Evolutionary conservation across 2,888 invertebrate species (phyloP).

Genomic region (Dryadula phaetusa): DNA sequence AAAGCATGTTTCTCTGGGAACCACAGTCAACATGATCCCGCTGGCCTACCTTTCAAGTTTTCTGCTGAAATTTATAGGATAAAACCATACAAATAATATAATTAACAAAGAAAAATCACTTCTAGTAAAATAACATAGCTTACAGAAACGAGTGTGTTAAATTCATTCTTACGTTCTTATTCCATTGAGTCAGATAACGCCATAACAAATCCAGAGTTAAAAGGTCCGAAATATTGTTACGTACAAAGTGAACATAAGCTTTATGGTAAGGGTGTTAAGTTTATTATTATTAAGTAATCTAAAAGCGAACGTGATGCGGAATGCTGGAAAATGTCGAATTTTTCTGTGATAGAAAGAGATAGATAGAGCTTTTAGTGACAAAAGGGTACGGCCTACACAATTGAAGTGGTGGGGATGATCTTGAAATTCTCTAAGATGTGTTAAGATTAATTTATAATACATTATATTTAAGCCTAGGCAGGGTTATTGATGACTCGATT

Average conservation of each 20-base stretch:
- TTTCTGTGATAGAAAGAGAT: slow-evolving; percentile 77
- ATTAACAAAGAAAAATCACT: slow-evolving; percentile 30
- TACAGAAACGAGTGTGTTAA: slow-evolving; percentile 45
- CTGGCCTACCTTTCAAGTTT: slow-evolving; percentile 79
- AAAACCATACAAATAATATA: slow-evolving; percentile 49
- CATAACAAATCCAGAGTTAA: slow-evolving; percentile 31
- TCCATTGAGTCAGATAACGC: slow-evolving; percentile 27
- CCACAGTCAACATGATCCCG: slow-evolving; percentile 67
- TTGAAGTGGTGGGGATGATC: slow-evolving; percentile 76
- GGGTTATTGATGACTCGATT: slow-evolving; percentile 40
- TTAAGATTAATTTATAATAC: slow-evolving; percentile 44
- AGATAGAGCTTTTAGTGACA: slow-evolving; percentile 74
- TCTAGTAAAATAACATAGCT: background rate
- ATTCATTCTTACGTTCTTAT: slow-evolving; percentile 40
- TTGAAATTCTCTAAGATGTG: slow-evolving; percentile 69
- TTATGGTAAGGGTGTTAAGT: slow-evolving; percentile 47
- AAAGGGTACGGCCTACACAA: slow-evolving; percentile 80
- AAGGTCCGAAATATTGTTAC: slow-evolving; percentile 35
- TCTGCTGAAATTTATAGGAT: slow-evolving; percentile 47
- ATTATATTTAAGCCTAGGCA: slow-evolving; percentile 22
- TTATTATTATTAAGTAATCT: slow-evolving; percentile 48
- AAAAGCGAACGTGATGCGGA: slow-evolving; percentile 63
- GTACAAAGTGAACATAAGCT: slow-evolving; percentile 46
- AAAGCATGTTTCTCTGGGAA: slow-evolving; percentile 68
- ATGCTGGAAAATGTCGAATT: slow-evolving; percentile 70